Percentiles rank a stretch among this genome's conserved stretches.
Conservation (phyloP, 2,888 invertebrate species). For the Resseliella maxima region DNA sequence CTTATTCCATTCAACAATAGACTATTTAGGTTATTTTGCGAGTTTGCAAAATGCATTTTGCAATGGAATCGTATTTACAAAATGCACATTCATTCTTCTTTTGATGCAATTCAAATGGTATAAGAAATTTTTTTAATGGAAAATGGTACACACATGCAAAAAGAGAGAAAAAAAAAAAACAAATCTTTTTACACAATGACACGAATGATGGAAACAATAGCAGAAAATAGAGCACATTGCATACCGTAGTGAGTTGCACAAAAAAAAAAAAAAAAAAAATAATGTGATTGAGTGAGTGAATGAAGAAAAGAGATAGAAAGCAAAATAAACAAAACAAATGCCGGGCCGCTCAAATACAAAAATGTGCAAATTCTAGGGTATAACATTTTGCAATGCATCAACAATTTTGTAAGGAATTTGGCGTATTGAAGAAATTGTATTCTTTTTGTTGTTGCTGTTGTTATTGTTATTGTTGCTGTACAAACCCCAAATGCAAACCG, state of each 20-base stretch:
- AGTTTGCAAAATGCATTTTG: neutral
- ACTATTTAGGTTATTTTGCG: neutral
- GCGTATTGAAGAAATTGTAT: neutral
- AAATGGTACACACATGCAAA: neutral
- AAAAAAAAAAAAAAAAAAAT: neutral
- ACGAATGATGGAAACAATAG: conserved; percentile 1
- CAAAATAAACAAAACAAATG: neutral
- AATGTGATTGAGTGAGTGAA: neutral
- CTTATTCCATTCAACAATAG: neutral
- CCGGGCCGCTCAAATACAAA: neutral
- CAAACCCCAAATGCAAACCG: too few relatives aligned
- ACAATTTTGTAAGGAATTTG: neutral
- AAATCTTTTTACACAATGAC: conserved; percentile 31
- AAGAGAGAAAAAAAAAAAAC: too few relatives aligned
- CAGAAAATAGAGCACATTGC: conserved; percentile 16
- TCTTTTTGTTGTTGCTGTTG: too few relatives aligned
- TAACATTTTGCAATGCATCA: neutral
- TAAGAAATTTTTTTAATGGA: neutral
- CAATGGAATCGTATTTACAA: neutral
- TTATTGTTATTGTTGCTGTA: too few relatives aligned
- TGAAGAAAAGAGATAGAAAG: neutral
- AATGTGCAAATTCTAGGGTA: neutral
- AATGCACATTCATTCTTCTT: neutral
- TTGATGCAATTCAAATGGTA: neutral
- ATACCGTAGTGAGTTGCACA: neutral